Evolutionary conservation across 2,113 vertebrate species (phyloP).

Genomic region (Tragelaphus buxtoni): DNA sequence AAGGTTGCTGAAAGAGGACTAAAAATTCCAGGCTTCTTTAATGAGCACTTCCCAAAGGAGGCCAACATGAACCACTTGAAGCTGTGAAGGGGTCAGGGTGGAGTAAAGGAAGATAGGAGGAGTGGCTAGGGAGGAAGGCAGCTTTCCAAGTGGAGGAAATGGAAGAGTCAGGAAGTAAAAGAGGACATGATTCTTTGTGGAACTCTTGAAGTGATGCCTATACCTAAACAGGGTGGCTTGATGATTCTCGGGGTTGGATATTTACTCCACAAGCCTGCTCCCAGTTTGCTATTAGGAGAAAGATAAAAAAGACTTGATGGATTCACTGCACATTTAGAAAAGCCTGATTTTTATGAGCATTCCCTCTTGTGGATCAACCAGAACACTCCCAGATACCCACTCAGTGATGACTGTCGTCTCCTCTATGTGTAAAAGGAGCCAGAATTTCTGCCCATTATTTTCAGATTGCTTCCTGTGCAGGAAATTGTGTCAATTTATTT

Average conservation of each 20-base stretch:
- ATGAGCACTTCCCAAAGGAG: not conserved
- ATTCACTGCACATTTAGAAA: not conserved
- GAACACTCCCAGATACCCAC: not conserved
- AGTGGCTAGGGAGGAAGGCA: not conserved
- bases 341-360: not conserved
- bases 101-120: not conserved
- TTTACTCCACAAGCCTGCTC: not conserved
- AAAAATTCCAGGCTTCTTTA: not conserved
- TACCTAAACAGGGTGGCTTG: not conserved
- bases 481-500: slow-evolving; percentile 67
- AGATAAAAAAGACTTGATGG: not conserved
- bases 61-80: not conserved
- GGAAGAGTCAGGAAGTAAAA: not conserved
- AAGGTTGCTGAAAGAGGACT: not conserved
- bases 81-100: not conserved
- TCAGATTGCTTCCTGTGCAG: slow-evolving; percentile 59
- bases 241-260: not conserved
- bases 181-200: not conserved
- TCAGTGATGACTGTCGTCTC: not conserved
- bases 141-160: not conserved
- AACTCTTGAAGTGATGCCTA: not conserved
- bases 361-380: not conserved
- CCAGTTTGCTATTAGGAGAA: not conserved
- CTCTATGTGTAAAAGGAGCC: slow-evolving; percentile 15
- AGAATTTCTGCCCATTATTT: slow-evolving; percentile 60